Base-by-base conservation (phyloP, 2,797 vertebrate genomes). In the Botia almorhae region DNA sequence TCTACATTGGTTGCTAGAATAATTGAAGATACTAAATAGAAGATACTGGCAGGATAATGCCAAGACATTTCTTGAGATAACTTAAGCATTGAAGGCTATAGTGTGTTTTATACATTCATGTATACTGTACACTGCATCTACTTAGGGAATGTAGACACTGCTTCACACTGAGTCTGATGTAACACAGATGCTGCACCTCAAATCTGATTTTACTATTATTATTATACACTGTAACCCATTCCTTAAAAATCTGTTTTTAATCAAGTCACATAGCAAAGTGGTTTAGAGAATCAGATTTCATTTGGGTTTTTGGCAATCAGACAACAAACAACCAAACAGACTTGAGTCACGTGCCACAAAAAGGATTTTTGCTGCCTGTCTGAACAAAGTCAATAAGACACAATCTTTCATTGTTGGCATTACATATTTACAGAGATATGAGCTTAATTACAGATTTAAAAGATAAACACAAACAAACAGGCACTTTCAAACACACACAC, bases 381-480 rank as follows among this genome's bases (percentile, higher is more conserved):
- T 29, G 23, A 61, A 61, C 26, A 70, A 70, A 78, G 48, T 26
- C 43, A 12, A 63, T 53, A 63, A 63, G 60, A 70, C 58, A 13
- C 29, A 19, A 33, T 36, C 48, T 81, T 65, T 76, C 33, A 39
- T 68, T 60, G 48, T 36, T 55, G 12, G 5, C 50, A 72, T 74
- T 46, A 76, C 74, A 81, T 58, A 81, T 79, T 78, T 78, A 87
- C 89, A 87, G 88, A 89, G 63, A 87, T 84, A 82, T 72, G 69
- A 74, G 73, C 46, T 80, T 65, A 73, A 80, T 73, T 65, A 73
- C 60, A 80, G 48, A 72, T 65, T 46, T 64, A 69, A 17, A 55
- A 65, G 48, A 71, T 72, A 83, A 69, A 74, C 80, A 82, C 50
- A 82, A 79, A 82, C 81, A 58, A 72, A 84, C 83, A 81, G 78